phyloP scores from a whole-genome alignment of 2,888 invertebrate genomes.

The Hypomecis punctinalis region DNA sequence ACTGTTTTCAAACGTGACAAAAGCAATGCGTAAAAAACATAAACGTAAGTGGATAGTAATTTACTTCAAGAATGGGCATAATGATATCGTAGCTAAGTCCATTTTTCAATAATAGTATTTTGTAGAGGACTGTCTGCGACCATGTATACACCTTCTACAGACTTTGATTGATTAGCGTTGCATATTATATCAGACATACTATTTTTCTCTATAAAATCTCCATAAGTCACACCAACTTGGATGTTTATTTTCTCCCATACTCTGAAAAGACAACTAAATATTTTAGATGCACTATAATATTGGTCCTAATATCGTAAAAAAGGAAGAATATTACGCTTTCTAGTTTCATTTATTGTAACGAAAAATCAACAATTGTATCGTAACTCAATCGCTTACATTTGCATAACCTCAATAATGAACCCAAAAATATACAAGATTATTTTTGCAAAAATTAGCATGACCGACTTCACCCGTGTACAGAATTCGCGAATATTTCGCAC shows the following conservation, averaged over 20 bases:
- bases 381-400: too few species aligned
- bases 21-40: too few species aligned
- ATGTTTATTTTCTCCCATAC: conserved; percentile 41
- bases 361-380: too few species aligned
- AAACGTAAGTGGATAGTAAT: neutral
- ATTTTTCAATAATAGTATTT: neutral
- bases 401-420: too few species aligned
- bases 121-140: neutral
- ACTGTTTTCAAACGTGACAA: conserved; percentile 19
- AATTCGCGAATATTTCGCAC: too few species aligned
- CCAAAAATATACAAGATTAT: too few species aligned
- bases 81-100: conserved; percentile 15
- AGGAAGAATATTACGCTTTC: too few species aligned
- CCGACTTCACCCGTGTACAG: too few species aligned
- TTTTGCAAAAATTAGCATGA: too few species aligned
- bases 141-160: conserved; percentile 23
- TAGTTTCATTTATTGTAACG: too few species aligned
- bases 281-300: neutral
- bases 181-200: conserved; percentile 12
- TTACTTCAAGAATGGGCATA: conserved; percentile 23
- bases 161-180: conserved; percentile 4
- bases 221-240: conserved; percentile 29
- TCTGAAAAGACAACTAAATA: conserved; percentile 31
- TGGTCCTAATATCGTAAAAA: too few species aligned
- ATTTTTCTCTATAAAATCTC: conserved; percentile 19